Evolutionary conservation across 2,797 vertebrate genomes (phyloP).

Genomic region (Pangasius krempfi): DNA sequence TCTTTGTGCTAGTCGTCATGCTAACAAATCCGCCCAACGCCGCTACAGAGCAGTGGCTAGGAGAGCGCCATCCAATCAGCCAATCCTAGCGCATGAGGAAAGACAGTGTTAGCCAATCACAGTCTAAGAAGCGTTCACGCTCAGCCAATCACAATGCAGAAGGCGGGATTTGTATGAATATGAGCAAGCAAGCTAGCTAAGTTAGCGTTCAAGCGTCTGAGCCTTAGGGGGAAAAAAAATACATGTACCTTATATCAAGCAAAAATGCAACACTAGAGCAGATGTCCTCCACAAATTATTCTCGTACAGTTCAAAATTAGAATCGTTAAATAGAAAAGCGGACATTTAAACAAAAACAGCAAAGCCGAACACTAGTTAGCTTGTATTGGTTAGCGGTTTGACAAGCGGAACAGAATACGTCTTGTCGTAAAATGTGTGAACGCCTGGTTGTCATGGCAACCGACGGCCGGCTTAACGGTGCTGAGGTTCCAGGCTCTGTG

Average conservation of each 20-base stretch:
- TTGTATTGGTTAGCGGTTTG: neutral
- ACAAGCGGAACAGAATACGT: constrained; percentile 43
- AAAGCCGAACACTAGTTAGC: neutral
- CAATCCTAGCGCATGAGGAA: neutral
- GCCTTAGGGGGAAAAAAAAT: neutral
- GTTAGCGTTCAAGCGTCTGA: constrained; percentile 7
- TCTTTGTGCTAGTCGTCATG: constrained; percentile 23
- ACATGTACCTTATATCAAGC: neutral
- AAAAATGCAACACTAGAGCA: neutral
- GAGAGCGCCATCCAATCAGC: neutral
- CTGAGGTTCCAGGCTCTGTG: neutral
- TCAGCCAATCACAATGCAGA: neutral
- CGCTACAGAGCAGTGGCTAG: neutral
- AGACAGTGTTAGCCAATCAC: neutral
- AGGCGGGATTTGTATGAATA: neutral
- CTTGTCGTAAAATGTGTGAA: constrained; percentile 71
- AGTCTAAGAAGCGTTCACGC: neutral
- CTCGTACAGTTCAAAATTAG: no score
- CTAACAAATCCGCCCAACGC: constrained; percentile 12
- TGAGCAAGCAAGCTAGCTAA: neutral
- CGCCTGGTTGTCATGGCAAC: constrained; percentile 60
- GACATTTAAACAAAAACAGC: neutral
- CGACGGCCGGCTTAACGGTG: constrained; percentile 61
- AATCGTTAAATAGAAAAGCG: neutral
- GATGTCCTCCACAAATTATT: neutral